Evolutionary conservation across 2,888 invertebrate species (phyloP), one percentile per base, ranked within the genome.

Genomic region (Lasioglossum figueresi): DNA sequence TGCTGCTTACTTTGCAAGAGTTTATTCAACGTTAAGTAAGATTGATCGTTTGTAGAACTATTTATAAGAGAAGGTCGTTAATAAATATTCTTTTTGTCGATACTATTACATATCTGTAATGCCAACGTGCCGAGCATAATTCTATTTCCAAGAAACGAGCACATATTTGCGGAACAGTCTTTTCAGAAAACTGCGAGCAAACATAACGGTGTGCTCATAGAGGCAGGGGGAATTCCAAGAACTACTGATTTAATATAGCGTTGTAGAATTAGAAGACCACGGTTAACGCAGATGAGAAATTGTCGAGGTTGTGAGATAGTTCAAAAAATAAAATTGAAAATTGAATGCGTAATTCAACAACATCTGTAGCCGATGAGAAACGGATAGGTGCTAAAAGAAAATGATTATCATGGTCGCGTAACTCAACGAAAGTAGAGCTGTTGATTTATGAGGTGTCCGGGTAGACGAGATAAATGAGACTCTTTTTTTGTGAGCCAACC

Each of bases 91-190:
- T 70, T 45, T 16, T 52, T 59, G 37, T 5, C 19, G 12, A 43
- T 27, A 34, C 27, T 14, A 34, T 40, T 6, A n/a, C n/a, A n/a
- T n/a, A 2, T 40, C 12, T 0, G n/a, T 34, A 74, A 73, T 31
- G 31, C 12, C 2, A 27, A 72, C 23, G 27, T 40, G 34, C 27
- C 19, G 31, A 52, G 14, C 45, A 14, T 34, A 70, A 56, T 70
- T 37, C 45, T 19, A 63, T 45, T 37, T 68, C 6, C 52, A 77
- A 43, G 56, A 80, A 76, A 70, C 75, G 84, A 70, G 27, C 73
- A 80, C 66, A 79, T 80, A 72, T 81, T 84, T 85, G 76, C 52
- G 34, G 52, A 79, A 76, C 84, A 43, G 73, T 84, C 59, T 79
- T 81, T 80, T 76, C 34, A 52, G 16, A 81, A 79, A 77, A 85